These are phyloP conservation scores for Sminthurides aquaticus DNA, from an alignment of 2,888 invertebrate species.

Conservation along the genomic window DNA sequence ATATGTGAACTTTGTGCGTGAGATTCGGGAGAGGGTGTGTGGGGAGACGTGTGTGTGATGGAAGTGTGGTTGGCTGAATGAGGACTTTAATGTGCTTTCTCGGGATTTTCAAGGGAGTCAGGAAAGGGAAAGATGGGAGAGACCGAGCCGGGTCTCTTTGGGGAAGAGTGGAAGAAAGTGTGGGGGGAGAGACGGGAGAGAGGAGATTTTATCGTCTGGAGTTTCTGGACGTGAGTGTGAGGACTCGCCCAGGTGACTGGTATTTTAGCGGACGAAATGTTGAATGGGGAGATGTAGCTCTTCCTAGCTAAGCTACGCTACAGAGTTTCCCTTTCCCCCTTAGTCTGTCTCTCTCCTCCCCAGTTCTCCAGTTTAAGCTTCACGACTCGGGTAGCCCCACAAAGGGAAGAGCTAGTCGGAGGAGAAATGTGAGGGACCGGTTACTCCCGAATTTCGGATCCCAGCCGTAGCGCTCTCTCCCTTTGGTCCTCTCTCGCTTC, in stretches of 20 bases:
- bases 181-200: neutral
- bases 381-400: too few relatives aligned
- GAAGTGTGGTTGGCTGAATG: neutral
- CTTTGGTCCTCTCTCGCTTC: neutral
- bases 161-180: conserved; percentile 3
- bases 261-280: conserved; percentile 28
- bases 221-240: conserved; percentile 27
- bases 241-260: conserved; percentile 37
- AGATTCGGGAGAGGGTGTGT: too few relatives aligned
- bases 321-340: too few relatives aligned
- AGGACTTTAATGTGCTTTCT: neutral
- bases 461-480: conserved; percentile 13
- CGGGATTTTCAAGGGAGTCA: neutral
- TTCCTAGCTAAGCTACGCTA: neutral
- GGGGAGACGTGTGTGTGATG: conserved; percentile 2
- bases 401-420: too few relatives aligned
- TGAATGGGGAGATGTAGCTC: conserved; percentile 32
- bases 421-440: neutral
- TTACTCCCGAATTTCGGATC: neutral
- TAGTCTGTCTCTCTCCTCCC: too few relatives aligned
- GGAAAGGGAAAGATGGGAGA: conserved; percentile 7
- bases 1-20: neutral
- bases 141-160: neutral
- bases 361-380: too few relatives aligned
- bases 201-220: conserved; percentile 32